Conservation (phyloP, 2,797 vertebrate species). For the Ataeniobius toweri region DNA sequence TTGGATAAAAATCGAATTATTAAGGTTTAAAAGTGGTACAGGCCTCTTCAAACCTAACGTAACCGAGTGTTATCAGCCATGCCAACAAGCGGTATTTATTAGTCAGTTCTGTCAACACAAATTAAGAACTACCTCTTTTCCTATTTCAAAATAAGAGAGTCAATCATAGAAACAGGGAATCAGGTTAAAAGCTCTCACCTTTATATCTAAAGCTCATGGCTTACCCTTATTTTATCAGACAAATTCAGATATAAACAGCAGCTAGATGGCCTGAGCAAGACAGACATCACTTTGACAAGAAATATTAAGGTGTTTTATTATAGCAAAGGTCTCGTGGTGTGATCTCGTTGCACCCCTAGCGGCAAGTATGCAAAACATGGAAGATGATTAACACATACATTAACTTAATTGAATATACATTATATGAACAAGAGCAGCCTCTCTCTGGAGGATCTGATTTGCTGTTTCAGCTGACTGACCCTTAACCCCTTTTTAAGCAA, state of each 20-base stretch:
- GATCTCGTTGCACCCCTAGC: background rate
- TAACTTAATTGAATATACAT: conserved; percentile 25
- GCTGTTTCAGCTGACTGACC: conserved; percentile 33
- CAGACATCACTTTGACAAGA: background rate
- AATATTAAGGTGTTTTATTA: background rate
- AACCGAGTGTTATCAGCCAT: background rate
- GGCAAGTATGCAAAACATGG: conserved; percentile 22
- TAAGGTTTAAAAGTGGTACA: background rate
- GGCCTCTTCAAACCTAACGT: background rate
- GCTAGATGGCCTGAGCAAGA: background rate
- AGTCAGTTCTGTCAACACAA: background rate
- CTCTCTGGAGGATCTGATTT: conserved; percentile 5
- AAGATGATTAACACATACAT: conserved; percentile 28
- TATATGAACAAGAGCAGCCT: conserved; percentile 20
- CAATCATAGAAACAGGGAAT: background rate
- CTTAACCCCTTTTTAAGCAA: conserved; percentile 2
- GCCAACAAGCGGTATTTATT: background rate
- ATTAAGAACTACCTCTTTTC: background rate
- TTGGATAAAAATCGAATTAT: too few relatives aligned
- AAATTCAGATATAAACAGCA: background rate
- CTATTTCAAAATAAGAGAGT: background rate
- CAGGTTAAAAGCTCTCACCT: background rate
- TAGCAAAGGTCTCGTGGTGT: background rate
- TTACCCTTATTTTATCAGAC: background rate
- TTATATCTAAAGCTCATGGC: background rate